Base-by-base conservation (phyloP, 2,888 invertebrate species). In the Belgica antarctica region DNA sequence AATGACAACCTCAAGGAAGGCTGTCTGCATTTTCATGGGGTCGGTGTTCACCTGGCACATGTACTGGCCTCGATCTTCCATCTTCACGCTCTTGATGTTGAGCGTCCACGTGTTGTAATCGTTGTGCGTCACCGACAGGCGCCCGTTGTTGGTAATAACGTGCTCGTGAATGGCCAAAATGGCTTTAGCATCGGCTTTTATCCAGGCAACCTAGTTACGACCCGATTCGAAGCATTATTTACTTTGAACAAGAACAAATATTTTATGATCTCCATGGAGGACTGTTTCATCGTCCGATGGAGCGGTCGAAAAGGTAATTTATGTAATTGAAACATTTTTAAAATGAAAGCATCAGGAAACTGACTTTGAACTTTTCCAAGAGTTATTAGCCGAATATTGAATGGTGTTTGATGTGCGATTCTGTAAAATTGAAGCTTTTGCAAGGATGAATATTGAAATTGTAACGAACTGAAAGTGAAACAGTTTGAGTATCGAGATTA, bases 31-130 rank as follows among this genome's bases (percentile, higher is more conserved):
- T 83, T 92, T 92, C 92, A 93, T 92, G 62, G 93, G 94, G 81
- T 93, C 90, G 71, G 94, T 94, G 81, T 94, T 94, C 77, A 95
- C 92, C 85, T 95, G 94, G 83, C 93, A 94, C 94, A 94, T 94
- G 80, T 94, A 94, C 79, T 89, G 88, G 75, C 94, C 94, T 72
- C 92, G 83, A 82, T 95, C 94, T 78, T 92, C 91, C 75, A 90
- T 84, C 78, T 88, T 88, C 74, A 92, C 94, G 74, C 88, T 88
- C 74, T 89, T 86, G 78, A 95, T 92, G 81, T 89, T 90, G 75
- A 95, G 85, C 72, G 93, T 94, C 94, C 94, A 94, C 75, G 94
- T 94, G 81, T 93, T 92, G 84, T 87, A 90, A 83, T 94, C 93
- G 81, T 90, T 93, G 84, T 94, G 93, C 73, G 92, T 92, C 76